Evolutionary conservation across 1,140 invertebrate species (phyloP).

Genomic region (Tetragonula clypearis): DNA sequence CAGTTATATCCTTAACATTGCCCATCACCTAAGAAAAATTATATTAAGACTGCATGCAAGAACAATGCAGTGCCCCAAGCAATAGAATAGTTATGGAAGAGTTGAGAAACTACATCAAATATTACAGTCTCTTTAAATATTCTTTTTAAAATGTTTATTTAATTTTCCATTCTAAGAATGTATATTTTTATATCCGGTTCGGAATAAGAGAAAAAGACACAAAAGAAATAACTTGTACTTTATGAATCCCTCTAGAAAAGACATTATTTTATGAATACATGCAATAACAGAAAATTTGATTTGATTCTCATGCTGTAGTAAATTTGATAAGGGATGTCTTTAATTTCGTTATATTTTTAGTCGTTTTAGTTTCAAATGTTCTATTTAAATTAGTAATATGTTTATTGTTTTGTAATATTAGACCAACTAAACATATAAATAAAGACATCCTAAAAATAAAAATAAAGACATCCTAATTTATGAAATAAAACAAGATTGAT

Average conservation of each 20-base stretch:
- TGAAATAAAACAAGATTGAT: conserved; percentile 27
- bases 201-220: not conserved
- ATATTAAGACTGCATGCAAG: conserved; percentile 40
- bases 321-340: conserved; percentile 50
- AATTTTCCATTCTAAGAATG: not conserved
- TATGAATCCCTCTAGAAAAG: not conserved
- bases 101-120: conserved; percentile 2
- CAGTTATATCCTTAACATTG: conserved; percentile 43
- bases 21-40: conserved; percentile 50
- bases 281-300: conserved; percentile 33
- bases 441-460: conserved; percentile 53
- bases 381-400: not conserved
- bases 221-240: conserved; percentile 6
- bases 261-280: conserved; percentile 49
- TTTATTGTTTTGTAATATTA: not conserved
- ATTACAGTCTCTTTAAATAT: not conserved
- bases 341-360: conserved; percentile 35
- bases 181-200: not conserved
- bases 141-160: not conserved
- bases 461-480: conserved; percentile 53
- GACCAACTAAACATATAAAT: not conserved
- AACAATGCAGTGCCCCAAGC: conserved; percentile 40
- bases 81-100: conserved; percentile 18
- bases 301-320: conserved; percentile 49
- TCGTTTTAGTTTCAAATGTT: conserved; percentile 3